Base-by-base conservation (phyloP, 2,888 invertebrate genomes). In the Tyria jacobaeae region DNA sequence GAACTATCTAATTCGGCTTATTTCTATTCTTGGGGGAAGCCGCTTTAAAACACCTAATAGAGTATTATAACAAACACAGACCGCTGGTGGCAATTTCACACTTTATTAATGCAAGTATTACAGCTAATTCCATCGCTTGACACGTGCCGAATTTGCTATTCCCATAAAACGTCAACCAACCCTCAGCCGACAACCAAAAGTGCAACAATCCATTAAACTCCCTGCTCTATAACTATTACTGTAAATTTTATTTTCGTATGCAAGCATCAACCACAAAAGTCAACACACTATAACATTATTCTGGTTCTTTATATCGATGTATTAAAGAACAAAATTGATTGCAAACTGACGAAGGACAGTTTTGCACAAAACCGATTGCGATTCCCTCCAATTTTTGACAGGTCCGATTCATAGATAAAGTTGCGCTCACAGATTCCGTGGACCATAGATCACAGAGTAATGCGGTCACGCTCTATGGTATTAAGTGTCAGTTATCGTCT, bases 71-170 rank as follows among this genome's bases (percentile, higher is more conserved):
- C 91, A 90, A 92, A 91, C 89, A 91, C 76, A 73, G 76, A 58
- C 82, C 78, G 86, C 79, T 85, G 89, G 92, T 91, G 86, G 89
- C 92, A 93, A 94, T 94, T 94, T 94, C 93, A 94, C 94, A 94
- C 94, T 94, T 93, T 93, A 94, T 94, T 93, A 94, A 91, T 92
- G 90, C 89, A 89, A 92, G 93, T 92, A 94, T 94, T 93, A 93
- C 83, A 80, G 88, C 91, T 92, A 92, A 93, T 92, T 91, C 92
- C 91, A 83, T 86, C 88, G 87, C 83, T 87, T 85, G 92, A 89
- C 93, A 93, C 93, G 94, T 91, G 93, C 90, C 91, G 87, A 91
- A 89, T 92, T 91, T 87, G 90, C 83, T 85, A 84, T 93, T 93
- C 91, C 87, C 92, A 93, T 91, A 93, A 90, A 91, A 86, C 84